These are phyloP conservation scores for Peromyscus maniculatus DNA, from an alignment of 2,113 vertebrate species.

Conservation along the genomic window DNA sequence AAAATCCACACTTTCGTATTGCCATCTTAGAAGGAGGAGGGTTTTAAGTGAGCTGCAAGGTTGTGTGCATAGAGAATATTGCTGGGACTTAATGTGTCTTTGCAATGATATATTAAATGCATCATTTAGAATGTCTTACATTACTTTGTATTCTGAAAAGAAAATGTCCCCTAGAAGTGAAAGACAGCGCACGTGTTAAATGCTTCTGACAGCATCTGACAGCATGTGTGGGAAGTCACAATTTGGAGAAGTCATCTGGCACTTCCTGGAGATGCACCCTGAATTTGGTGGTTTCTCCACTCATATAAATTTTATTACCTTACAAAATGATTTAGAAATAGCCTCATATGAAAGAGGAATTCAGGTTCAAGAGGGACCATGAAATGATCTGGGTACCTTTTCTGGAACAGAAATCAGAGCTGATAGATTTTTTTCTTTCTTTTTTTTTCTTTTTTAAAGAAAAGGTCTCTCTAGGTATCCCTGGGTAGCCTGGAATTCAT, in stretches of 20 bases:
- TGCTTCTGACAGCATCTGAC: not conserved
- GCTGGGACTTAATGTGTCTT: not conserved
- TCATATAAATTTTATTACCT: not conserved
- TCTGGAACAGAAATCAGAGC: not conserved
- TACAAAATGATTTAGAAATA: constrained; percentile 25
- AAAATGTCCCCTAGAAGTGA: constrained; percentile 12
- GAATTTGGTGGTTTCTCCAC: not conserved
- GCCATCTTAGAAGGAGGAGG: not conserved
- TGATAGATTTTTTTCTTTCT: not conserved
- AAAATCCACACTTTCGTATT: not conserved
- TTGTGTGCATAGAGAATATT: not conserved
- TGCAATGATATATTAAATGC: not conserved
- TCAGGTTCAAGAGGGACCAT: not conserved
- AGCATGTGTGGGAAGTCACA: not conserved
- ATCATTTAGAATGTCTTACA: not conserved
- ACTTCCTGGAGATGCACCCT: not conserved
- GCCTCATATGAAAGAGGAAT: not conserved
- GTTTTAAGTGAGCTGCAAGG: not conserved
- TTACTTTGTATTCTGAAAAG: constrained; percentile 37
- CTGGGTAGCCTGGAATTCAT: not conserved
- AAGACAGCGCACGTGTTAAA: not conserved
- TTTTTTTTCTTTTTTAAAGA: not conserved
- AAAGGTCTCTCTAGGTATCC: not conserved
- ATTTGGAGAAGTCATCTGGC: not conserved
- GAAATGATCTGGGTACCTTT: not conserved